Evolutionary conservation across 2,113 vertebrate genomes (phyloP).

Genomic region (Nerophis lumbriciformis): DNA sequence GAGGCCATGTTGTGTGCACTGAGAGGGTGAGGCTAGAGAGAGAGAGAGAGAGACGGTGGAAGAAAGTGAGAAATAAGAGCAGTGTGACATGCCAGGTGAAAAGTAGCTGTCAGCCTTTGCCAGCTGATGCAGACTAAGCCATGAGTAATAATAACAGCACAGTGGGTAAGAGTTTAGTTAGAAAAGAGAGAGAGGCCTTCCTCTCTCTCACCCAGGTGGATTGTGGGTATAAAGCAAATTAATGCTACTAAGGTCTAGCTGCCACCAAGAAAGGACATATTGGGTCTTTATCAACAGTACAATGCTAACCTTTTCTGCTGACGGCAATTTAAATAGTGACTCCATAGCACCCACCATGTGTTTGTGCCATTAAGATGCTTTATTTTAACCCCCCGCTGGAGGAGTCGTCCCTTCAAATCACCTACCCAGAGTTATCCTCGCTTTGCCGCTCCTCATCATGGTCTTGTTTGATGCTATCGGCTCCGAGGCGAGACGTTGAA

Average conservation of each 20-base stretch:
- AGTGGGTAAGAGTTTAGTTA: slow-evolving; percentile 43
- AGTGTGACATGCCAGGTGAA: slow-evolving; percentile 54
- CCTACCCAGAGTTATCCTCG: slow-evolving; percentile 73
- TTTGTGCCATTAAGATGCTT: slow-evolving; percentile 17
- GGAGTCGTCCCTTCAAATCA: slow-evolving; percentile 33
- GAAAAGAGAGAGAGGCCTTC: slow-evolving; percentile 19
- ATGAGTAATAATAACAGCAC: slow-evolving; percentile 50
- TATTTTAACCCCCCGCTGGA: slow-evolving; percentile 6
- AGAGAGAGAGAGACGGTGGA: slow-evolving; percentile 9
- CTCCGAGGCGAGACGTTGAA: slow-evolving; percentile 32
- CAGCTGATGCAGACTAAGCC: slow-evolving; percentile 54
- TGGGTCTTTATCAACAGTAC: slow-evolving; percentile 5
- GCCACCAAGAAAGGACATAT: slow-evolving; percentile 23
- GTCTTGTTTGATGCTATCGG: slow-evolving; percentile 50
- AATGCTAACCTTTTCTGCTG: neutral
- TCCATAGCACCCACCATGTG: slow-evolving; percentile 12
- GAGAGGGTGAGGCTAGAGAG: slow-evolving; percentile 15
- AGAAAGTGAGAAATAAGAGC: slow-evolving; percentile 17
- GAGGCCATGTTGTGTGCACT: slow-evolving; percentile 33
- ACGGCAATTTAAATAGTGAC: slow-evolving; percentile 11
- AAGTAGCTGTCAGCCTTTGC: slow-evolving; percentile 49
- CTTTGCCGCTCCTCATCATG: slow-evolving; percentile 53
- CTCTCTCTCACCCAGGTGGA: slow-evolving; percentile 35
- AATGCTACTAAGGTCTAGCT: slow-evolving; percentile 37
- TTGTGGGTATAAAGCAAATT: slow-evolving; percentile 41